Evolutionary conservation across 2,113 vertebrate species (phyloP).

Genomic region (Seriola quinqueradiata): DNA sequence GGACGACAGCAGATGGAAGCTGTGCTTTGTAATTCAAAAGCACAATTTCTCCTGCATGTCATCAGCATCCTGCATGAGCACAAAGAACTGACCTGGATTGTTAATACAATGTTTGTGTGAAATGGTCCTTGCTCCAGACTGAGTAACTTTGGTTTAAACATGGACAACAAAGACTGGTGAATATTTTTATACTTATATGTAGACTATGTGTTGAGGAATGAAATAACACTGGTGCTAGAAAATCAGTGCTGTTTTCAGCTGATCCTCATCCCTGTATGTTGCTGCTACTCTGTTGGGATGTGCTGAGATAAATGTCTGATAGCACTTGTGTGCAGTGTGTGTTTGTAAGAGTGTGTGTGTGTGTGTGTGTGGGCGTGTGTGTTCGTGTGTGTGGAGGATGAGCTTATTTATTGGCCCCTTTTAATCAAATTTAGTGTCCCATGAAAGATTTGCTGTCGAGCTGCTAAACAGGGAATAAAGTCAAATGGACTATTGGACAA

Average conservation of each 20-base stretch:
- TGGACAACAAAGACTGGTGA: not conserved
- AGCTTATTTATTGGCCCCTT: slow-evolving; percentile 68
- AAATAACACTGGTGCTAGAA: slow-evolving; percentile 28
- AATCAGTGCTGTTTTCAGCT: not conserved
- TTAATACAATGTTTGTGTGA: not conserved
- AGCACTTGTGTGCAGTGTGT: not conserved
- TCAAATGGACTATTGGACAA: slow-evolving; percentile 49
- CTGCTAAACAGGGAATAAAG: slow-evolving; percentile 53
- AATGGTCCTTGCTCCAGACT: not conserved
- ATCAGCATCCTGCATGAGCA: not conserved
- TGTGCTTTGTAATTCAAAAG: not conserved
- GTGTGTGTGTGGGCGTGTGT: not conserved
- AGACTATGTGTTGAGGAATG: slow-evolving; percentile 23
- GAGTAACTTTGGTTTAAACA: not conserved
- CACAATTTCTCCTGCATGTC: not conserved
- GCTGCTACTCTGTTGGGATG: slow-evolving; percentile 32
- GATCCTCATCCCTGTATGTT: slow-evolving; percentile 14
- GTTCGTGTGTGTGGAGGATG: slow-evolving; percentile 1
- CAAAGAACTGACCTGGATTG: not conserved
- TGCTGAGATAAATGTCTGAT: slow-evolving; percentile 25
- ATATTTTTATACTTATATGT: slow-evolving; percentile 4
- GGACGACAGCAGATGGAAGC: not conserved
- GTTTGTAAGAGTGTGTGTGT: slow-evolving; percentile 1
- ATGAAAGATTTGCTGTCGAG: slow-evolving; percentile 62
- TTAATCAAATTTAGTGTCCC: slow-evolving; percentile 38